These are phyloP conservation scores for Pangasius mekongensis DNA, from an alignment of 2,797 vertebrate genomes.

Conservation along the genomic window DNA sequence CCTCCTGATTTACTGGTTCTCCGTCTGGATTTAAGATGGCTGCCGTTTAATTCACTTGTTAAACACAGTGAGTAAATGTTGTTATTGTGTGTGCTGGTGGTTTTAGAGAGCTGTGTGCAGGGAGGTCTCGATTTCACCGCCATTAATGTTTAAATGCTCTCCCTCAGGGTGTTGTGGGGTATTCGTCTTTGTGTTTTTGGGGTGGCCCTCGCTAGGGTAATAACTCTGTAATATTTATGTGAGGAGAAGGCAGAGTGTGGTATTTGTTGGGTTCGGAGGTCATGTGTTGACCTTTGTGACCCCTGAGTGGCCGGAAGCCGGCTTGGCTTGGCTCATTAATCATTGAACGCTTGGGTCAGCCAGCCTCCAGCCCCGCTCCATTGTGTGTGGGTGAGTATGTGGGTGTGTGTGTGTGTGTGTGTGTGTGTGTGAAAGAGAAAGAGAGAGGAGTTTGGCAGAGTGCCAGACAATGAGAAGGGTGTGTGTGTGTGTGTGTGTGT, in stretches of 20 bases:
- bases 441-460: constrained; percentile 25
- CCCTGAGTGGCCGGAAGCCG: constrained; percentile 24
- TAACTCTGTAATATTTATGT: constrained; percentile 42
- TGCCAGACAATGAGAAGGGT: constrained; percentile 39
- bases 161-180: constrained; percentile 8
- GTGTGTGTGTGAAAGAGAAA: constrained; percentile 37
- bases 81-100: not conserved
- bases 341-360: constrained; percentile 70
- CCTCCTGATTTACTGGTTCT: not conserved
- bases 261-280: constrained; percentile 38
- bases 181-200: constrained; percentile 24
- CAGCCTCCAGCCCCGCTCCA: constrained; percentile 38
- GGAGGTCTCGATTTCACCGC: constrained; percentile 6
- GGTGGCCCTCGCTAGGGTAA: not conserved
- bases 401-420: constrained; percentile 49
- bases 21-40: not conserved
- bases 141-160: constrained; percentile 39
- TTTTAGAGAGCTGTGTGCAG: not conserved
- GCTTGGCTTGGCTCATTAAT: constrained; percentile 78
- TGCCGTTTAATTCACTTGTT: not conserved
- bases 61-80: constrained; percentile 15
- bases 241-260: constrained; percentile 15
- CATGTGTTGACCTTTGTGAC: constrained; percentile 62
- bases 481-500: constrained; percentile 30
- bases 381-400: constrained; percentile 47